phyloP scores from a whole-genome alignment of 2,113 vertebrate genomes.

The Archocentrus centrarchus region DNA sequence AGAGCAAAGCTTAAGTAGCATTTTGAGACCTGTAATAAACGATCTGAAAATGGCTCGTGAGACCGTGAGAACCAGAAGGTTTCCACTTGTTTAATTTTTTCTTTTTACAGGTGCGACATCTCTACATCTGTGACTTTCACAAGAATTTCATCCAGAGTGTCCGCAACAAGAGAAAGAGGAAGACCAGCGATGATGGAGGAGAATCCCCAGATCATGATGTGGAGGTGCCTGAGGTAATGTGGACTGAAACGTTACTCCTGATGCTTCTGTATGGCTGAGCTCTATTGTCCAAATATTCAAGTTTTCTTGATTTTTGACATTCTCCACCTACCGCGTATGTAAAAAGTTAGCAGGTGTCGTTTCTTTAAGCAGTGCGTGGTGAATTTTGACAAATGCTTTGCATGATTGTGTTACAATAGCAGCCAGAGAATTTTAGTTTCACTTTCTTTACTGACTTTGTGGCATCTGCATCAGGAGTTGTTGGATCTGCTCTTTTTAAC shows the following conservation, averaged over 20 bases:
- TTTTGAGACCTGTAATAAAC: neutral
- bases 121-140: constrained; percentile 99
- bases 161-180: constrained; percentile 97
- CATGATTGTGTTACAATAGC: neutral
- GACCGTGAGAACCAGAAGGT: neutral
- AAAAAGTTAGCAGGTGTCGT: neutral
- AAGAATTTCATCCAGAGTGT: constrained; percentile 99
- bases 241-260: neutral
- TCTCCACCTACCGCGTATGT: neutral
- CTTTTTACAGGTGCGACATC: constrained; percentile 88
- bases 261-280: neutral
- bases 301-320: neutral
- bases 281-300: neutral
- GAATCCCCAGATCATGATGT: constrained; percentile 96
- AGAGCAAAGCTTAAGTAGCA: neutral
- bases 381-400: neutral
- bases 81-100: accelerated
- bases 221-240: constrained; percentile 92
- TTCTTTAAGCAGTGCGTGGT: neutral
- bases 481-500: too few relatives aligned
- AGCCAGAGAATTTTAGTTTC: neutral
- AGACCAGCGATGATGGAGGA: constrained; percentile 96
- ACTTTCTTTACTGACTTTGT: neutral
- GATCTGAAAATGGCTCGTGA: neutral
- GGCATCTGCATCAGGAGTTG: accelerated